Conservation (phyloP, 1,140 invertebrate genomes). For the silkworm (Bombyx mori) region ASM3026992v2 NC_085110.1:7076001-7076500, state of each 20-base stretch:
- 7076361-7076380: constrained; percentile 69
- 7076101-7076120: too few species aligned
- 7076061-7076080: neutral
- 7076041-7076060: neutral
- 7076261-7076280: constrained; percentile 48
- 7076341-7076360: constrained; percentile 70
- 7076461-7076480: constrained; percentile 69
- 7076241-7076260: too few species aligned
- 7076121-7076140: too few species aligned
- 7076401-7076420: constrained; percentile 28
- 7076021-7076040: too few species aligned
- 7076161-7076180: too few species aligned
- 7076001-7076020: constrained; percentile 3
- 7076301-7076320: constrained; percentile 67
- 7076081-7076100: too few species aligned
- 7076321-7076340: constrained; percentile 67
- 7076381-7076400: constrained; percentile 55
- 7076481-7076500: constrained; percentile 67
- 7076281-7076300: constrained; percentile 63
- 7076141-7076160: too few species aligned
- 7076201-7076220: too few species aligned
- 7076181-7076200: too few species aligned
- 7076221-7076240: too few species aligned
- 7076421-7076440: constrained; percentile 19
- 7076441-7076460: constrained; percentile 59